phyloP scores from a whole-genome alignment of 2,888 invertebrate genomes.

The Drosophila cognata region DNA sequence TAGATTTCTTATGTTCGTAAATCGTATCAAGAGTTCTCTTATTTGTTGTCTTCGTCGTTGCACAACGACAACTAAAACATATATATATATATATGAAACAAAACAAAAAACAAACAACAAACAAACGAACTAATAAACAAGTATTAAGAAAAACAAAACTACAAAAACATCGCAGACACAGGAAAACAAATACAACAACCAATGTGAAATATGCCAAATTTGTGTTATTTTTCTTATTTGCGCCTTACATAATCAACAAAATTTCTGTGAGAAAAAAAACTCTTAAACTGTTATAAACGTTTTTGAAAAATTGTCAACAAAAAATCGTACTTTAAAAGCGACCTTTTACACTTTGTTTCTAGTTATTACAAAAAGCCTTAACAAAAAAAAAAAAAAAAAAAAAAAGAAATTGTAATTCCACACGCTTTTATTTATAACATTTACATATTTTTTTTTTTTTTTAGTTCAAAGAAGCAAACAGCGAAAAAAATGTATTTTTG shows the following conservation, averaged over 20 bases:
- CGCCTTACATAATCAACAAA: constrained; percentile 29
- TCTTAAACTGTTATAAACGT: constrained; percentile 48
- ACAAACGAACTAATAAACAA: constrained; percentile 30
- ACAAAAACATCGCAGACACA: constrained; percentile 23
- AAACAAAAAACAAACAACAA: neutral
- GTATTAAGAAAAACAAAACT: constrained; percentile 41
- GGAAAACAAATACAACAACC: constrained; percentile 18
- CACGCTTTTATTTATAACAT: constrained; percentile 77
- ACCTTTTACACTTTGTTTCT: constrained; percentile 53
- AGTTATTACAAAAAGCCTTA: constrained; percentile 54
- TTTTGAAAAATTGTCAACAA: constrained; percentile 31
- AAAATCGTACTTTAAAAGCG: constrained; percentile 30
- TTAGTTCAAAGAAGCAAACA: constrained; percentile 47
- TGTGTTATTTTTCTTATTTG: constrained; percentile 49
- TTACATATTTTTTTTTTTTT: constrained; percentile 46
- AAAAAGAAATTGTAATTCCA: constrained; percentile 75
- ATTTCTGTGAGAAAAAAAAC: constrained; percentile 28
- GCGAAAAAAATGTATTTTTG: constrained; percentile 42
- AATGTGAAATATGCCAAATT: constrained; percentile 47
- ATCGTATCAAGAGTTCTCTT: constrained; percentile 9
- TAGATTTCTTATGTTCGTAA: constrained; percentile 36
- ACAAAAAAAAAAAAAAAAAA: constrained; percentile 36
- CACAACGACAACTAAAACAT: constrained; percentile 11
- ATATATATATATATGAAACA: neutral
- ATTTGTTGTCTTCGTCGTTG: constrained; percentile 23